Evolutionary conservation across 2,888 invertebrate genomes (phyloP), one percentile per base, ranked within the genome.

Genomic region (Lathronympha strigana): DNA sequence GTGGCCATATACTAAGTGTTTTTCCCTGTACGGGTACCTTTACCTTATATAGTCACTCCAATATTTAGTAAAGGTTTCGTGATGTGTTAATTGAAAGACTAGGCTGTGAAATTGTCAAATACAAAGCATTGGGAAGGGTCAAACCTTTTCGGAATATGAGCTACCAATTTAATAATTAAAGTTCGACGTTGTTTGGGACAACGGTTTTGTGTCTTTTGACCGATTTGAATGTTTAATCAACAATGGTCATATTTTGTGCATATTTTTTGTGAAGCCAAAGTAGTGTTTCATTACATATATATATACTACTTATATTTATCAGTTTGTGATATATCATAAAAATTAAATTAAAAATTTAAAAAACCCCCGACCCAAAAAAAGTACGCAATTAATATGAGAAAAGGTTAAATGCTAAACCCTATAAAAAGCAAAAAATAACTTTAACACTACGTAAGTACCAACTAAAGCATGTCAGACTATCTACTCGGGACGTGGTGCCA

Each of bases 1-100:
- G 74, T 73, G 74, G 73, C 67, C 73, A 73, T 73, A 79, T 78
- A 75, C 78, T 82, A 79, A 84, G 82, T 83, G 83, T 82, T 80
- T 84, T 83, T 78, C 79, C 77, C 67, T 83, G 81, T 82, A 72
- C 61, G 62, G 64, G 58, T 51, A 58, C 63, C 60, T n/a, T n/a
- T n/a, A n/a, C n/a, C n/a, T n/a, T 45, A 45, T 47, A 38, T 55
- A 55, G 61, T 36, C 53, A 21, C 45, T 33, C 15, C 31, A 21
- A 23, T 66, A 38, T 53, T 25, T 49, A 19, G 40, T 75, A 72
- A 74, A 73, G 76, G 73, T 70, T 69, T 61, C 71, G 72, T 75
- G 77, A 76, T 73, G 71, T 76, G 73, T 76, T 76, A 78, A 77
- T 77, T 77, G 78, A 77, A 76, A 74, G 66, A 67, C 69, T 71